phyloP scores from a whole-genome alignment of 1,140 invertebrate species.

The Anadara kagoshimensis region DNA sequence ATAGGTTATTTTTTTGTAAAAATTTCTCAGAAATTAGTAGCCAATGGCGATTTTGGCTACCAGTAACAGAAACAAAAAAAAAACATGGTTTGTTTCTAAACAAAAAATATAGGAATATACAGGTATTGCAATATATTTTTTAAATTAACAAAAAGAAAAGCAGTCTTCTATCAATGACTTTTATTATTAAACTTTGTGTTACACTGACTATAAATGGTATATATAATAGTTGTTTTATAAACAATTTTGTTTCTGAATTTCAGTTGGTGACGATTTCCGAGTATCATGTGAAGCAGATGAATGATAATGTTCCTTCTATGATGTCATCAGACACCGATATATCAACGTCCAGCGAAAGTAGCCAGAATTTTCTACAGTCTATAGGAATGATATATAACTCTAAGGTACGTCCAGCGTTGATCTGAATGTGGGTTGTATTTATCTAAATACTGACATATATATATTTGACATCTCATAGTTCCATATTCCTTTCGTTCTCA shows the following conservation, averaged over 20 bases:
- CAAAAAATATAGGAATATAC: too few species aligned
- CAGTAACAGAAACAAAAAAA: too few species aligned
- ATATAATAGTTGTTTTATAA: too few species aligned
- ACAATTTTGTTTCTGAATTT: not conserved
- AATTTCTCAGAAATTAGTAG: too few species aligned
- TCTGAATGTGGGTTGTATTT: too few species aligned
- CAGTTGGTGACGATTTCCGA: slow-evolving; percentile 68
- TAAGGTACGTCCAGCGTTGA: slow-evolving; percentile 49
- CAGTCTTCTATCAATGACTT: not conserved
- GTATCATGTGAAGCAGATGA: slow-evolving; percentile 69
- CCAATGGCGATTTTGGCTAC: too few species aligned
- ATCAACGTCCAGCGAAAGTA: slow-evolving; percentile 45
- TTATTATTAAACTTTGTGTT: not conserved
- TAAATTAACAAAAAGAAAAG: not conserved
- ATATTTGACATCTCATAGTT: too few species aligned
- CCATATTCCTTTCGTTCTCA: too few species aligned
- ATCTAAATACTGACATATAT: too few species aligned
- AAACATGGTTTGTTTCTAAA: not conserved
- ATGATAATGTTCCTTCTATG: slow-evolving; percentile 61
- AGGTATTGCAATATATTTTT: too few species aligned
- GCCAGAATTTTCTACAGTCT: slow-evolving; percentile 53
- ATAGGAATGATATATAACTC: slow-evolving; percentile 69
- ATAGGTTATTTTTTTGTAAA: too few species aligned
- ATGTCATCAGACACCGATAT: slow-evolving; percentile 58
- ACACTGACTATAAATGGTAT: too few species aligned